Evolutionary conservation across 2,113 vertebrate genomes (phyloP).

Genomic region (Sclerurus mexicanus): DNA sequence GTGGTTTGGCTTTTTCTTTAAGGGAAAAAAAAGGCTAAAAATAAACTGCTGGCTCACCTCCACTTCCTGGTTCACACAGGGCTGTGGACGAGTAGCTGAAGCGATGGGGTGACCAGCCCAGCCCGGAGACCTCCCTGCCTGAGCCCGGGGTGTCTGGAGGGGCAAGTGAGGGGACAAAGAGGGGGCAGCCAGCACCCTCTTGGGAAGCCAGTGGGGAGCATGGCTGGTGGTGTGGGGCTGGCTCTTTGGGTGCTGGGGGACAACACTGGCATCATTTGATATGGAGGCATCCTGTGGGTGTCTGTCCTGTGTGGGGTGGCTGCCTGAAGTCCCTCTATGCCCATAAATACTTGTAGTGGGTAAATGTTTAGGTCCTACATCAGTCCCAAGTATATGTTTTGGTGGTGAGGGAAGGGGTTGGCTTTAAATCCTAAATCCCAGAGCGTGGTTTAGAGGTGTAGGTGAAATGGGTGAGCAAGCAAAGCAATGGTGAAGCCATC

Average conservation of each 20-base stretch:
- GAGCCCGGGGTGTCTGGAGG: fast-evolving
- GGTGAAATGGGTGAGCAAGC: not conserved
- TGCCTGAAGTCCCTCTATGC: fast-evolving
- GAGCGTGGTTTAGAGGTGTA: not conserved
- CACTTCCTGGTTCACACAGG: not conserved
- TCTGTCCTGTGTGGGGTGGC: not conserved
- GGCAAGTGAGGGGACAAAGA: not conserved
- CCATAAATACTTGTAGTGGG: not conserved
- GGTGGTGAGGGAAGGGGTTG: fast-evolving
- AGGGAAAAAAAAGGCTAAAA: slow-evolving; percentile 8
- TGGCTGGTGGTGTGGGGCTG: not conserved
- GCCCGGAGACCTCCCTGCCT: not conserved
- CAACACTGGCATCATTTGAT: fast-evolving
- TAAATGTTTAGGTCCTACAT: fast-evolving
- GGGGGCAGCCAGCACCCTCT: not conserved
- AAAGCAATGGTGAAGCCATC: not conserved
- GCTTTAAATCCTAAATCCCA: not conserved
- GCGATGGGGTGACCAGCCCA: not conserved
- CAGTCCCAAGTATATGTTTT: not conserved
- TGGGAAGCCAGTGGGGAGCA: not conserved
- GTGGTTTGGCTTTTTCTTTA: not conserved
- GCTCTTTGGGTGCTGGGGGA: fast-evolving
- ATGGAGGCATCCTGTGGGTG: not conserved
- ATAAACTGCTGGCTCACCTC: not conserved
- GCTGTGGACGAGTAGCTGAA: not conserved